Evolutionary conservation across 2,113 vertebrate genomes (phyloP).

Genomic region (Pardalotus punctatus): DNA sequence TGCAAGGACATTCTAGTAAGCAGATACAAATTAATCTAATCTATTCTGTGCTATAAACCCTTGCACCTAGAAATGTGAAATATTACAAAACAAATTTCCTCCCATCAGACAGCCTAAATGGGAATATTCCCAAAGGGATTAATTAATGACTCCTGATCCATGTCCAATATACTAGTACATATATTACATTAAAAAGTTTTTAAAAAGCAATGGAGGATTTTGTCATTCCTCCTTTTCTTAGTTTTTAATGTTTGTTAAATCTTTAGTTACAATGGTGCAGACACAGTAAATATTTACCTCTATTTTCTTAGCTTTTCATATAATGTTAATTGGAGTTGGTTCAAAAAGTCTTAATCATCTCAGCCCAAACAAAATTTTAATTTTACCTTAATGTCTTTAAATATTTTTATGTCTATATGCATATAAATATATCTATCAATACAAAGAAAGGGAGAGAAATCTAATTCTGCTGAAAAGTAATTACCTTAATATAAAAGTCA

Average conservation of each 20-base stretch:
- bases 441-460: neutral
- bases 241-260: neutral
- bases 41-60: neutral
- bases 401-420: neutral
- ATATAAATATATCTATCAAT: neutral
- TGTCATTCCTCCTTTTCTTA: neutral
- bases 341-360: neutral
- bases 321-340: neutral
- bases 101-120: neutral
- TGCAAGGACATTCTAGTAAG: neutral
- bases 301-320: neutral
- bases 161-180: neutral
- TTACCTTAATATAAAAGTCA: neutral
- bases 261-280: neutral
- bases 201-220: fast-evolving
- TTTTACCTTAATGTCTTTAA: neutral
- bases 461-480: neutral
- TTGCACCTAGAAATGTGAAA: neutral
- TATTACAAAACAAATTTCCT: neutral
- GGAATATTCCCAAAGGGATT: neutral
- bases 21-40: neutral
- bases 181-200: neutral
- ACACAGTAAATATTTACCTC: neutral
- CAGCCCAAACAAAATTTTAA: fast-evolving
- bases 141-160: neutral